A percentile compares a stretch with the other conserved stretches of the same genome.
These are phyloP conservation scores for Mantis religiosa DNA, from an alignment of 2,888 invertebrate genomes.

Conservation along the genomic window DNA sequence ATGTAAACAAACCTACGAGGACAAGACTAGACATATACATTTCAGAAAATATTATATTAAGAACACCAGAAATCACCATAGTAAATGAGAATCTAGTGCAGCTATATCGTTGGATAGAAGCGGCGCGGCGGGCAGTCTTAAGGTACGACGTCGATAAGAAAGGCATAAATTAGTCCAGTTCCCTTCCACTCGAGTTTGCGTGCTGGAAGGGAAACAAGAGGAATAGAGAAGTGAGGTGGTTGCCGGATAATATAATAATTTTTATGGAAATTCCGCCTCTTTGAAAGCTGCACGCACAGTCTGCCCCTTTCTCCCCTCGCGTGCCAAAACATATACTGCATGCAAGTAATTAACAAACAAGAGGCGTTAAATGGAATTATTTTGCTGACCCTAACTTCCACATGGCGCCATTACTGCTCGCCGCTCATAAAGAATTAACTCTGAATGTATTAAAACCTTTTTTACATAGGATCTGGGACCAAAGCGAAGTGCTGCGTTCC, in stretches of 20 bases:
- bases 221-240: not conserved
- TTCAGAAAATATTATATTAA: no score
- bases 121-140: not conserved
- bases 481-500: no score
- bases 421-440: not conserved
- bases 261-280: not conserved
- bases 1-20: no score
- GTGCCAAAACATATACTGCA: not conserved
- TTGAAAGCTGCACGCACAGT: not conserved
- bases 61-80: no score
- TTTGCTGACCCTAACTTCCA: not conserved
- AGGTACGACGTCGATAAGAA: not conserved
- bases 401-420: not conserved
- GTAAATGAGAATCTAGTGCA: no score
- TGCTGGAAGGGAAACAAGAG: not conserved
- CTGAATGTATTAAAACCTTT: not conserved
- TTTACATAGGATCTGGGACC: not conserved
- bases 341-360: not conserved
- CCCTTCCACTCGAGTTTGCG: not conserved
- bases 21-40: no score
- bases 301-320: not conserved
- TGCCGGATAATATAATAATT: not conserved
- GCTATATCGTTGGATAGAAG: not conserved
- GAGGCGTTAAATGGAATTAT: not conserved
- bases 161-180: not conserved